Base-by-base conservation (phyloP, 2,888 invertebrate genomes). In the Phortica okadai region DNA sequence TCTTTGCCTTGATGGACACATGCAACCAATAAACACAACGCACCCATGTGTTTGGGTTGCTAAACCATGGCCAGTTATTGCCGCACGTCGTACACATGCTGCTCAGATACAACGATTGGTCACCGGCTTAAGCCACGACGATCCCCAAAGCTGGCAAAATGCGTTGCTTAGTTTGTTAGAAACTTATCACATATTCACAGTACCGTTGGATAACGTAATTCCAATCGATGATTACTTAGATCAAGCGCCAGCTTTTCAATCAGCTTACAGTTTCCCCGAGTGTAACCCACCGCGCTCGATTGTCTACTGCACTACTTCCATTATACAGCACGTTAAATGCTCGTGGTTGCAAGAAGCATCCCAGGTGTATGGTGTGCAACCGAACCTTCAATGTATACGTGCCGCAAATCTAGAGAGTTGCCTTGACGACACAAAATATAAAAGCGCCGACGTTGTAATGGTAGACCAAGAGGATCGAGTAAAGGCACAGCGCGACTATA, bases 21-120 rank as follows among this genome's bases (percentile, higher is more conserved):
- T 93, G 83, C 93, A 93, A 86, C 92, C 94, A 0, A 82, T 95
- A 1, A 92, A 93, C 76, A 92, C 92, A 6, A 88, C 92, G 0
- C 92, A 92, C 14, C 95, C 96, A 0, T 97, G 97, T 86, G 92
- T 94, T 8, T 97, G 97, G 97, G 93, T 96, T 14, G 92, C 94
- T 1, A 94, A 95, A 82, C 97, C 97, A 0, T 96, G 96, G 95
- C 94, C 95, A 0, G 95, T 95, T 0, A 92, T 96, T 62, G 94
- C 95, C 0, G 93, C 95, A 10, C 94, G 93, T 44, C 89, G 90
- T 64, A 80, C 86, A 0, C 89, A 90, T 82, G 94, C 94, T 0
- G 91, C 92, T 75, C 92, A 92, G 72, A 91, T 94, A 10, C 92
- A 93, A 77, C 89, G 91, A n/a, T 85, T 93, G 16, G 92, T 94